These are phyloP conservation scores for Acipenser oxyrinchus DNA, from an alignment of 2,797 vertebrate genomes.

Conservation along the genomic window DNA sequence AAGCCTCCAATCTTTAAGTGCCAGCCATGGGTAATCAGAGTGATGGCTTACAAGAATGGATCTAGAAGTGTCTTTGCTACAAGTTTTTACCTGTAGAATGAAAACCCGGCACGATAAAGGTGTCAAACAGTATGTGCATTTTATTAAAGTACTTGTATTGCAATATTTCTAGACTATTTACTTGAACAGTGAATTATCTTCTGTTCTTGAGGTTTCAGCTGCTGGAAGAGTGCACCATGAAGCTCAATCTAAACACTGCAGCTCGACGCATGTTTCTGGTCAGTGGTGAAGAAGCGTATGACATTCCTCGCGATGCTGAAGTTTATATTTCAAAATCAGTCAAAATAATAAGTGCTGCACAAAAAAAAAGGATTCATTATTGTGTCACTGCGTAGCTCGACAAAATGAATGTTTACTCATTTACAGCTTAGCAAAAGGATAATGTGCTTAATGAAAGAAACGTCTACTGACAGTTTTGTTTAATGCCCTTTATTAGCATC, in stretches of 20 bases:
- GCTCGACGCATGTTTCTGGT: slow-evolving; percentile 49
- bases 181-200: slow-evolving; percentile 16
- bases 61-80: slow-evolving; percentile 30
- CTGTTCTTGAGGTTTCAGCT: slow-evolving; percentile 38
- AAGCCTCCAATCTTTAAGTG: slow-evolving; percentile 34
- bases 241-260: slow-evolving; percentile 47
- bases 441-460: slow-evolving; percentile 80
- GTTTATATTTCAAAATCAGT: slow-evolving; percentile 42
- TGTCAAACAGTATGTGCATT: too few species aligned
- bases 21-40: slow-evolving; percentile 40
- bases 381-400: slow-evolving; percentile 54
- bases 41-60: slow-evolving; percentile 44
- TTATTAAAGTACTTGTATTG: too few species aligned
- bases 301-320: slow-evolving; percentile 40
- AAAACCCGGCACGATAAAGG: too few species aligned
- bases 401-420: slow-evolving; percentile 73
- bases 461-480: slow-evolving; percentile 73
- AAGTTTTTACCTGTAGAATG: slow-evolving; percentile 9
- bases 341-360: background rate
- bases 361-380: slow-evolving; percentile 28
- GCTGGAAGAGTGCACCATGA: slow-evolving; percentile 42
- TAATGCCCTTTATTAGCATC: slow-evolving; percentile 77
- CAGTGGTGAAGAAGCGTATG: slow-evolving; percentile 39
- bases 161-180: too few species aligned
- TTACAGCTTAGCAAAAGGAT: slow-evolving; percentile 72